Percentiles rank a stretch among this genome's conserved stretches.
Conservation (phyloP, 2,113 vertebrate species). For the Nyctibius bracteatus region DNA sequence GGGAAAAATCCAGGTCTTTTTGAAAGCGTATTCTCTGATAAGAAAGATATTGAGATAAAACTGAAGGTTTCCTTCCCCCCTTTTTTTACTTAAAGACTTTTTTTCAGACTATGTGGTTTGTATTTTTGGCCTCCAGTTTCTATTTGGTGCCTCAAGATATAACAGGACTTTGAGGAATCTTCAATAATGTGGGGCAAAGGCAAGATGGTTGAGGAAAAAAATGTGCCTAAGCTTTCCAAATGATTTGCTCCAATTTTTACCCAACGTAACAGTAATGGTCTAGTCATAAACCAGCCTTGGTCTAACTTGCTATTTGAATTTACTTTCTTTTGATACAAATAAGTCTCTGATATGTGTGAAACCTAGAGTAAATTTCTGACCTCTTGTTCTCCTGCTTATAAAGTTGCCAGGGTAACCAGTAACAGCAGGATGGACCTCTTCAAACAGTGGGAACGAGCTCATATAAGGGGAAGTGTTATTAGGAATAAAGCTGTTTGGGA, state of each 20-base stretch:
- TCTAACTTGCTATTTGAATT: neutral
- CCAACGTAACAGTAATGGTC: neutral
- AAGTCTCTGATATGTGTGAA: neutral
- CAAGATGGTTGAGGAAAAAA: neutral
- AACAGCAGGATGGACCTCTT: neutral
- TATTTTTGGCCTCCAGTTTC: neutral
- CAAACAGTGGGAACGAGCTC: neutral
- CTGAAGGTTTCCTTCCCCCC: neutral
- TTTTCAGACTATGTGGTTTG: neutral
- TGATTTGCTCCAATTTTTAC: neutral
- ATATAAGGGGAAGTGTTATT: neutral
- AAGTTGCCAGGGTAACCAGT: neutral
- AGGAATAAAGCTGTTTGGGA: neutral
- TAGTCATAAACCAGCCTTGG: neutral
- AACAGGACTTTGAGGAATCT: neutral
- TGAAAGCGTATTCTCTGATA: neutral
- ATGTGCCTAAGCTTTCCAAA: neutral
- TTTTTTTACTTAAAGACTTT: neutral
- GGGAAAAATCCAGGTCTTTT: neutral
- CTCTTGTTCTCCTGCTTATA: neutral
- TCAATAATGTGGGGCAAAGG: neutral
- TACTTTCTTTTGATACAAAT: neutral
- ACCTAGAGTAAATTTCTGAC: neutral
- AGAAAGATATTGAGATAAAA: neutral
- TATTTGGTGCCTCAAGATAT: neutral